Evolutionary conservation across 2,113 vertebrate species (phyloP).

Genomic region (Phaethon lepturus): DNA sequence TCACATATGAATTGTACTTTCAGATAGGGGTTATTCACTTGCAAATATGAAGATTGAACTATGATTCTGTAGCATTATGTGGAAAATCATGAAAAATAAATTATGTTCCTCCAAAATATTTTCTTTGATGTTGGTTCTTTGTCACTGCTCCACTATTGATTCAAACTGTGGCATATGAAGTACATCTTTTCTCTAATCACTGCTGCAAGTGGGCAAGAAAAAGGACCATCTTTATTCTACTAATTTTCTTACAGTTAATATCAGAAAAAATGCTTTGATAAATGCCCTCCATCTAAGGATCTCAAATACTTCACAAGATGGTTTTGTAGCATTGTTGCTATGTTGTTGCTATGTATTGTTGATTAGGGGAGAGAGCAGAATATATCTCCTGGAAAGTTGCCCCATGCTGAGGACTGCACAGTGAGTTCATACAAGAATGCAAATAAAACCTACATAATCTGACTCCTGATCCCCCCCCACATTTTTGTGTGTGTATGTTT

Average conservation of each 20-base stretch:
- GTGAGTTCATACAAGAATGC: neutral
- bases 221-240: neutral
- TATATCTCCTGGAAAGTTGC: neutral
- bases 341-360: neutral
- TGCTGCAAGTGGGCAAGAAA: neutral
- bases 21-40: neutral
- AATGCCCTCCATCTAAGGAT: neutral
- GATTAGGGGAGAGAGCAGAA: neutral
- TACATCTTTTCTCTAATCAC: neutral
- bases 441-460: neutral
- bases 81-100: constrained; percentile 4
- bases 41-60: neutral
- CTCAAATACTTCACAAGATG: neutral
- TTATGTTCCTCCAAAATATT: neutral
- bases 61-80: neutral
- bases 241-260: constrained; percentile 11
- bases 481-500: too few species aligned
- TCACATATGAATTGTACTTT: constrained; percentile 10
- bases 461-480: neutral
- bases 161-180: neutral
- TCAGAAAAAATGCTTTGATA: neutral
- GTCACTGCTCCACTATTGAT: neutral
- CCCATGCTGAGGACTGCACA: neutral
- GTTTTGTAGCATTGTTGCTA: neutral
- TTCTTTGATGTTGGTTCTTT: constrained; percentile 29